Evolutionary conservation across 1,140 invertebrate genomes (phyloP), one percentile per base, ranked within the genome.

Genomic region (Drosophila suzukii): DNA sequence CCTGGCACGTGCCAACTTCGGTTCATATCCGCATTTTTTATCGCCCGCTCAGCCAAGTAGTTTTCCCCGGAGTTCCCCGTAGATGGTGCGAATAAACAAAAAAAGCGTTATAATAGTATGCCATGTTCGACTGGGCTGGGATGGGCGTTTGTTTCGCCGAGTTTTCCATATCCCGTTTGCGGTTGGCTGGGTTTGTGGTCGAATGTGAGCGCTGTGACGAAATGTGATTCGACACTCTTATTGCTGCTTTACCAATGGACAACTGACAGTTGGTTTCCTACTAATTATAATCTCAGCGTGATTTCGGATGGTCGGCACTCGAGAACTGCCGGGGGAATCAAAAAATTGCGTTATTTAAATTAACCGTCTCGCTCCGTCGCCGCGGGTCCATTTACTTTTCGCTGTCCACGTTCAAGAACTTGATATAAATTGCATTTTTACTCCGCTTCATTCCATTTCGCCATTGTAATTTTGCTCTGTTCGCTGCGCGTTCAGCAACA

Each of bases 51-150:
- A 7, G 43, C 27, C 50, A 46, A 74, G 57, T 73, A 78, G 60
- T 70, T 59, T 73, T 72, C 13, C 54, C 46, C 67, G 46, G 34
- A 39, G 68, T 61, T 49, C 15, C 34, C 68, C 46, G n/a, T 15
- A 54, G 63, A 46, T 12, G 58, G 15, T 13, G 51, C 17, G 36
- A 60, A 71, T 72, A 76, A 76, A 77, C 59, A 78, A 47, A 66
- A 66, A 65, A 81, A 67, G 20, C 68, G 61, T 59, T 67, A 54
- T 66, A 78, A 66, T 78, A 72, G 75, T 78, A 63, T 66, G 78
- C 71, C 62, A 75, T 55, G 74, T 68, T 67, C 61, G 67, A 67
- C 49, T 74, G 59, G 51, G 20, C 32, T 5, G 15, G 17, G 30
- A 32, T 32, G 7, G 30, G 30, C 30, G 30, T 4, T 41, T 34